Percentiles rank a stretch among this genome's conserved stretches.
phyloP scores from a whole-genome alignment of 2,113 vertebrate genomes.

The Anguilla japonica region DNA sequence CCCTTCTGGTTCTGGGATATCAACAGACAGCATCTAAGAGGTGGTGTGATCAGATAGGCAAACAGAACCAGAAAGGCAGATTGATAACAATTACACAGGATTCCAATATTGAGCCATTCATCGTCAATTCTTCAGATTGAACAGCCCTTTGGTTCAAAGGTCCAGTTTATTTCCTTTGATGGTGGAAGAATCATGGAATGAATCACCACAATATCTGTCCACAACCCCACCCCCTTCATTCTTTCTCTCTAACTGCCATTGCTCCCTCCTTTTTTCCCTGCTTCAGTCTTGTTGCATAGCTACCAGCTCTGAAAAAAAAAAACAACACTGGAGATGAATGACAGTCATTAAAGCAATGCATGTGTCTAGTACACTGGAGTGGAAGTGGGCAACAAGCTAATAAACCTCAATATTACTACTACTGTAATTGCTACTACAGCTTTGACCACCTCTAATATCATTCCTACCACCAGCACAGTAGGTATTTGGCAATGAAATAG shows the following conservation, averaged over 20 bases:
- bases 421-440: background rate
- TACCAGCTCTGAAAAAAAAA: constrained; percentile 64
- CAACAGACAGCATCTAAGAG: background rate
- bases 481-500: background rate
- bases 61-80: background rate
- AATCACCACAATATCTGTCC: constrained; percentile 27
- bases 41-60: background rate
- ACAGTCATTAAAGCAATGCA: constrained; percentile 27
- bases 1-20: too few relatives aligned
- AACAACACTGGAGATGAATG: constrained; percentile 53
- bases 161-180: constrained; percentile 43
- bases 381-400: background rate
- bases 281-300: constrained; percentile 74
- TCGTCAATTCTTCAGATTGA: background rate
- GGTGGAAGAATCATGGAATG: constrained; percentile 29
- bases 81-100: background rate
- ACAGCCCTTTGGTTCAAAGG: constrained; percentile 12
- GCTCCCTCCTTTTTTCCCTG: background rate
- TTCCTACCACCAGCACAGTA: background rate
- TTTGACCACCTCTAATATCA: background rate
- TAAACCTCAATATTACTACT: background rate
- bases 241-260: constrained; percentile 27
- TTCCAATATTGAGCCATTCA: constrained; percentile 16
- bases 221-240: constrained; percentile 17
- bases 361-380: background rate